Evolutionary conservation across 2,113 vertebrate species (phyloP).

Genomic region (Eidolon helvum): DNA sequence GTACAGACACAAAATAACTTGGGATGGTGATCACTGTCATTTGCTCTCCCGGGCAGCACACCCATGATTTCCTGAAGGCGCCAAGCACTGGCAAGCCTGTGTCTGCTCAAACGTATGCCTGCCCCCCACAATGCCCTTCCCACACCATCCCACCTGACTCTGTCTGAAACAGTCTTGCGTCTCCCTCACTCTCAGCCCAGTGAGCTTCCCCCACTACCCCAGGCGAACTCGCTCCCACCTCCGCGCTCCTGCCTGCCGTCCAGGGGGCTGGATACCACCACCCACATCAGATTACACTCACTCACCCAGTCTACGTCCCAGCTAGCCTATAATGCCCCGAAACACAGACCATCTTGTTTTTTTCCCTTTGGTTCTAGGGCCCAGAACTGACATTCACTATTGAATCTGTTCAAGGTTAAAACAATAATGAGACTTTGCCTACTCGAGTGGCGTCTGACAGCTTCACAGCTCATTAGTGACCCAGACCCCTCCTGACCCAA

Average conservation of each 20-base stretch:
- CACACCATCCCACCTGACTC: not conserved
- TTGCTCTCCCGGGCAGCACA: not conserved
- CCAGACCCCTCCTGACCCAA: not conserved
- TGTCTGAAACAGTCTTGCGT: not conserved
- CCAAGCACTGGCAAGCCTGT: not conserved
- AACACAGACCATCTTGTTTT: not conserved
- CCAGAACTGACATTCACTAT: not conserved
- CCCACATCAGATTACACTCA: no score
- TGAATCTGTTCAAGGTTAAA: not conserved
- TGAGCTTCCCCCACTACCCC: not conserved
- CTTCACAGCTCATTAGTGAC: no score
- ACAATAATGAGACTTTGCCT: not conserved
- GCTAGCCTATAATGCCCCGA: not conserved
- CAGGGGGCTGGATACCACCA: not conserved
- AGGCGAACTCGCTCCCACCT: not conserved
- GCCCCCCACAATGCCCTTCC: not conserved
- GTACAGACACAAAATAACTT: not conserved
- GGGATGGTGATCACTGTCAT: not conserved
- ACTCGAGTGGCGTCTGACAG: not conserved
- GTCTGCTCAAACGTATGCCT: fast-evolving
- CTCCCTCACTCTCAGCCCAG: not conserved
- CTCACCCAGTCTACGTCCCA: fast-evolving
- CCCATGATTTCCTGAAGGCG: not conserved
- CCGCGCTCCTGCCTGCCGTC: not conserved
- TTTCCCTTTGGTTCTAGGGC: not conserved